These are phyloP conservation scores for Drosophila tristis DNA, from an alignment of 1,140 invertebrate species.

Conservation along the genomic window DNA sequence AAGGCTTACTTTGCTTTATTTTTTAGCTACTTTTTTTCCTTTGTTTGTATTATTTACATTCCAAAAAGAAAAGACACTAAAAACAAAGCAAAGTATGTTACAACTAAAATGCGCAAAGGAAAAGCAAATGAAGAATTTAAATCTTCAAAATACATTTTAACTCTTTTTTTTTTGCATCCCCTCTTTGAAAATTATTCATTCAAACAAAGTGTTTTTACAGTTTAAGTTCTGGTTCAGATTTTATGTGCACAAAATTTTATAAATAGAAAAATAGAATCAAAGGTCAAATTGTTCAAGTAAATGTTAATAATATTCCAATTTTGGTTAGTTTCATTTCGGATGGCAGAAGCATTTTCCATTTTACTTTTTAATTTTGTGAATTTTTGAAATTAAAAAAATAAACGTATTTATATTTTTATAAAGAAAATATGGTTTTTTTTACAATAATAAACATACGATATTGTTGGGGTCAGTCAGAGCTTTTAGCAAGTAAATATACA, in stretches of 20 bases:
- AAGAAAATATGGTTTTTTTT: neutral
- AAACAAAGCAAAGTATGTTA: slow-evolving; percentile 68
- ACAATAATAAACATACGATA: too few relatives aligned
- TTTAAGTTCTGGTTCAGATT: neutral
- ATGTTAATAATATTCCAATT: too few relatives aligned
- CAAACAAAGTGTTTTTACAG: slow-evolving; percentile 40
- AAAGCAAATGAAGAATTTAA: slow-evolving; percentile 48
- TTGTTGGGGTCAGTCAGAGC: too few relatives aligned
- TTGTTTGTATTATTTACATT: slow-evolving; percentile 20
- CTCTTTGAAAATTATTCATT: slow-evolving; percentile 52
- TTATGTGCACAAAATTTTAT: slow-evolving; percentile 3
- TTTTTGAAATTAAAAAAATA: too few relatives aligned
- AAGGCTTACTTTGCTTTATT: slow-evolving; percentile 56
- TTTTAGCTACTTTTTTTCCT: slow-evolving; percentile 27
- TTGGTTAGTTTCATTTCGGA: too few relatives aligned
- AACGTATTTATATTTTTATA: too few relatives aligned
- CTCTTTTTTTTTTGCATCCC: slow-evolving; percentile 35
- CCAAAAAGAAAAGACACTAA: slow-evolving; percentile 50
- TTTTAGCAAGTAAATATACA: too few relatives aligned
- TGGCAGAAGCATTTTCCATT: too few relatives aligned
- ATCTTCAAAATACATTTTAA: slow-evolving; percentile 33
- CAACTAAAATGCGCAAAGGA: slow-evolving; percentile 57
- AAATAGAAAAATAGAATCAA: neutral
- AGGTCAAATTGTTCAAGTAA: too few relatives aligned
- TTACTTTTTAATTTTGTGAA: too few relatives aligned